Base-by-base conservation (phyloP, 2,888 invertebrate genomes). In the Acleris literana region DNA sequence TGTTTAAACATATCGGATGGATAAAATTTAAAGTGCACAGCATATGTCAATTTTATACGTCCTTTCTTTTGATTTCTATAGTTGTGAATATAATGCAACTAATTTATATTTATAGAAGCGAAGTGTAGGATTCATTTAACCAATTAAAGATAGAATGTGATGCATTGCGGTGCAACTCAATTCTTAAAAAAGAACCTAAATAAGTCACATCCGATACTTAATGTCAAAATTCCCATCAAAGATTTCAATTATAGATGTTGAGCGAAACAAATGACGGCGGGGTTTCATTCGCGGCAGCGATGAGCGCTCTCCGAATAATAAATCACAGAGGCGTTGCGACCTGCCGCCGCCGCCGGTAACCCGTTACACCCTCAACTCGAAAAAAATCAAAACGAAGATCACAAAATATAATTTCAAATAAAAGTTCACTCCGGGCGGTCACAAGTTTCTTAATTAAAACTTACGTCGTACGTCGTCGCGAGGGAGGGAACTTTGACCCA, bases 391-490 rank as follows among this genome's bases (percentile, higher is more conserved):
- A 87, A 85, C 82, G 80, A 84, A 84, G 86, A 85, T 88, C 86
- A 84, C 85, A 88, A 90, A 91, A 91, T 90, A 92, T 90, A 90
- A 91, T 92, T 90, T 90, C 83, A 90, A 92, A 91, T 90, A 90
- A 90, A 92, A 92, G 87, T 92, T 88, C 79, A 87, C 86, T 83
- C 81, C 78, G 81, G 82, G 85, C 90, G 87, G 90, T 89, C 91
- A 87, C 92, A 93, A 93, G 93, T 93, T 93, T 93, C 92, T 93
- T 93, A 93, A 93, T 93, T 93, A 93, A 93, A 93, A 93, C 93
- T 93, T 93, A 92, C 83, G 88, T 90, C 82, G 84, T 87, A 84
- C 85, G 86, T 85, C 85, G 86, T 85, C 82, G 86, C 84, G 80
- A 86, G 85, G 86, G 86, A 81, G 84, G 79, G 81, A 84, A 84